These are phyloP conservation scores for Prietella phreatophila DNA, from an alignment of 2,113 vertebrate species.

Conservation along the genomic window DNA sequence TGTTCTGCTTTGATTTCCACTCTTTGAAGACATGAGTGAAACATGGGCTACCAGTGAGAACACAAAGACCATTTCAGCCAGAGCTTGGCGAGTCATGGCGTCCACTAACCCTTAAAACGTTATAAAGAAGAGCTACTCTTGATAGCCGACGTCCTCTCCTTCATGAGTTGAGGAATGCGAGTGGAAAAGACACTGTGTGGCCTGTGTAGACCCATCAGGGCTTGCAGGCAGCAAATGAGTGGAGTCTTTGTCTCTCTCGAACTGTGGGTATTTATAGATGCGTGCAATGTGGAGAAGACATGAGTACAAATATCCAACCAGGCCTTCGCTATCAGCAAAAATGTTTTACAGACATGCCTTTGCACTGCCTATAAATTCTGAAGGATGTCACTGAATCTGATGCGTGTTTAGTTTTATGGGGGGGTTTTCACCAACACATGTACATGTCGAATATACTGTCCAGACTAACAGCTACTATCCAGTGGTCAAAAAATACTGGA, in stretches of 20 bases:
- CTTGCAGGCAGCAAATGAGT: conserved; percentile 49
- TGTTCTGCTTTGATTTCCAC: conserved; percentile 49
- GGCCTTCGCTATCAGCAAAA: conserved; percentile 6
- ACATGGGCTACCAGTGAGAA: conserved; percentile 19
- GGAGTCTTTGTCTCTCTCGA: conserved; percentile 52
- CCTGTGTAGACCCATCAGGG: conserved; percentile 47
- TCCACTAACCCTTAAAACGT: conserved; percentile 18
- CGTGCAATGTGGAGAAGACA: conserved; percentile 40
- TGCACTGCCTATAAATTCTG: conserved; percentile 20
- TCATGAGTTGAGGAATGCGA: conserved; percentile 40
- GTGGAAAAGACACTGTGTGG: conserved; percentile 51
- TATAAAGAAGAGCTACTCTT: conserved; percentile 32
- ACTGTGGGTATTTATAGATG: conserved; percentile 55
- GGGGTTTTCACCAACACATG: too few species aligned
- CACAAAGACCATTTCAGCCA: conserved; percentile 42
- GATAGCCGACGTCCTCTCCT: conserved; percentile 35
- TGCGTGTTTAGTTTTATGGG: neutral
- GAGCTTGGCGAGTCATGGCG: conserved; percentile 43
- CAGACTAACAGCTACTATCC: neutral
- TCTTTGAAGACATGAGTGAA: conserved; percentile 41
- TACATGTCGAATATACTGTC: neutral
- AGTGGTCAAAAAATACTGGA: neutral
- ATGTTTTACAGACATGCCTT: conserved; percentile 42
- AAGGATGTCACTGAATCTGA: neutral
- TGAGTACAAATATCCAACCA: conserved; percentile 37